Evolutionary conservation across 2,113 vertebrate genomes (phyloP).

Genomic region (Siphamia tubifer): DNA sequence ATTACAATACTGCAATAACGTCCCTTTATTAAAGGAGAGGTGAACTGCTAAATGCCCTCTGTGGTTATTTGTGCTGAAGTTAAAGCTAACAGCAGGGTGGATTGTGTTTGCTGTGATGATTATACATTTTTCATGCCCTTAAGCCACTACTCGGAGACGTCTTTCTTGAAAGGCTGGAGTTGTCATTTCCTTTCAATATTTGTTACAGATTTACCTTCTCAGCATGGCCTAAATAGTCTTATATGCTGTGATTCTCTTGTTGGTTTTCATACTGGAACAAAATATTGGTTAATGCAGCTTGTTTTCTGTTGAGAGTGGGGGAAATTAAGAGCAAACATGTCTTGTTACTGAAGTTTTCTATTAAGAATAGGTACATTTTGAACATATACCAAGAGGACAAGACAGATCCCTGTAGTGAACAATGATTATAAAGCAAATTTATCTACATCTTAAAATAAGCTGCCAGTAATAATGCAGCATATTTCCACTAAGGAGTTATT

Average conservation of each 20-base stretch:
- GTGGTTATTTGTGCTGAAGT: neutral
- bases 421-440: too few relatives aligned
- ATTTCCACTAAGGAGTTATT: too few relatives aligned
- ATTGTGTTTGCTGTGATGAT: neutral
- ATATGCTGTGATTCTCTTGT: neutral
- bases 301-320: too few relatives aligned
- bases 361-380: too few relatives aligned
- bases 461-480: too few relatives aligned
- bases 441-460: too few relatives aligned
- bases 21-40: neutral
- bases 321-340: too few relatives aligned
- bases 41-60: neutral
- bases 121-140: conserved; percentile 3
- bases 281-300: too few relatives aligned
- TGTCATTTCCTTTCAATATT: neutral
- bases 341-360: too few relatives aligned
- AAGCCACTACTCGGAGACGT: neutral
- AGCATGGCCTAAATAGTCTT: neutral
- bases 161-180: neutral
- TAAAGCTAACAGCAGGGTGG: neutral
- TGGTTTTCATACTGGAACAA: too few relatives aligned
- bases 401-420: too few relatives aligned
- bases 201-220: neutral
- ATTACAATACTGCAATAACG: neutral
- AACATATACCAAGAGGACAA: too few relatives aligned